These are phyloP conservation scores for Trinorchestia longiramus DNA, from an alignment of 1,140 invertebrate genomes.

Conservation along the genomic window DNA sequence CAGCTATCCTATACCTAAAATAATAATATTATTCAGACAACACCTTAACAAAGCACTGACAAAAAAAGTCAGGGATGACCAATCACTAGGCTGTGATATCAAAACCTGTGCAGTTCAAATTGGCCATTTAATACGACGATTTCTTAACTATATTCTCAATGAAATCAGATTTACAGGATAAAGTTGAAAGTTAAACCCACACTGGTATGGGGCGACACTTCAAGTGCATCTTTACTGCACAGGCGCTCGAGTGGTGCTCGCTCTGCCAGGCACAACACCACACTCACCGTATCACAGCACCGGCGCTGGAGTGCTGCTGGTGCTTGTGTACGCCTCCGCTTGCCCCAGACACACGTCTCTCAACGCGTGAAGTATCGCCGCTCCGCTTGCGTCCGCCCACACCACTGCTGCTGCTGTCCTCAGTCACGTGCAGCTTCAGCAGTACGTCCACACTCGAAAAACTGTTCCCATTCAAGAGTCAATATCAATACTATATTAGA, in stretches of 20 bases:
- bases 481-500: no score
- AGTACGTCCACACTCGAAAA: slow-evolving; percentile 18
- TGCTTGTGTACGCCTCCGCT: slow-evolving; percentile 51
- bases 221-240: neutral
- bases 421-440: slow-evolving; percentile 5
- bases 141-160: no score
- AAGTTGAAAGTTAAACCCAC: no score
- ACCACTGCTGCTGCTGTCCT: slow-evolving; percentile 11
- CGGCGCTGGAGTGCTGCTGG: slow-evolving; percentile 46
- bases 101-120: no score
- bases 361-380: neutral
- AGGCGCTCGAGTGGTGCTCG: neutral
- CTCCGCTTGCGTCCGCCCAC: neutral
- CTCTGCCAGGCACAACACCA: neutral
- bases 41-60: no score
- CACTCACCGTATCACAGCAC: neutral
- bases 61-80: no score
- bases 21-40: no score
- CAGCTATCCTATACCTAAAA: no score
- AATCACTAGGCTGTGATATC: no score
- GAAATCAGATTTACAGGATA: no score
- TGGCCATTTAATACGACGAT: no score
- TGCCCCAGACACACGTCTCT: slow-evolving; percentile 8
- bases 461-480: neutral
- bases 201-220: neutral